Base-by-base conservation (phyloP, 2,888 invertebrate species). In the Busseola fusca region DNA sequence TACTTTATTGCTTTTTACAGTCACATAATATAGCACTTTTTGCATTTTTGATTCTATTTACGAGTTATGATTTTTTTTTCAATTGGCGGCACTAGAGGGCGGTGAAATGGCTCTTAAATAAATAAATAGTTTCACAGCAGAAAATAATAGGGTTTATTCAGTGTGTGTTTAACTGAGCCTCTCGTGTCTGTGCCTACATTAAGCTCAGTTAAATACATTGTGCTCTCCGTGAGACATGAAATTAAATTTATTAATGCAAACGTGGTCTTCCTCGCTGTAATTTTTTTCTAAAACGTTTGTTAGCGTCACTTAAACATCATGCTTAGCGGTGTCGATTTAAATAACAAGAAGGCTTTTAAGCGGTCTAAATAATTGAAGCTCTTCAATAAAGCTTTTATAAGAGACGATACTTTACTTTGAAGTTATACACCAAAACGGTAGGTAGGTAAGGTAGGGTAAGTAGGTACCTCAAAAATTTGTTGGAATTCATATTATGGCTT, bases 261-360 rank as follows among this genome's bases (percentile, higher is more conserved):
- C 66, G 30, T 64, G 59, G 63, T 50, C 56, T 76, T 81, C 66
- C 50, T 70, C n/a, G 16, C 40, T 69, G 48, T 69, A 64, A 64
- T 64, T 76, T 69, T 68, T 69, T 80, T 69, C 57, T 69, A 59
- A 74, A 70, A 65, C 34, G 48, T 50, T 57, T 75, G 68, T 77
- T 70, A 65, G 37, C 30, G 27, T 65, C 40, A 50, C 58, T 50
- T 80, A 57, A 69, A 63, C 64, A 67, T 69, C 57, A 48, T 62
- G 52, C 68, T 75, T 75, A 69, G 64, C 71, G 50, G 54, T 69
- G 62, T 68, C 57, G 54, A 81, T 83, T 83, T 81, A 69, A 83
- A 80, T 81, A 73, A 81, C 83, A 81, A 81, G 57, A 76, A 64
- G 64, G 69, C 68, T 83, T 76, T 79, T 81, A 70, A 76, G 80